phyloP scores from a whole-genome alignment of 2,113 vertebrate species.

The Ardeotis arabs region DNA sequence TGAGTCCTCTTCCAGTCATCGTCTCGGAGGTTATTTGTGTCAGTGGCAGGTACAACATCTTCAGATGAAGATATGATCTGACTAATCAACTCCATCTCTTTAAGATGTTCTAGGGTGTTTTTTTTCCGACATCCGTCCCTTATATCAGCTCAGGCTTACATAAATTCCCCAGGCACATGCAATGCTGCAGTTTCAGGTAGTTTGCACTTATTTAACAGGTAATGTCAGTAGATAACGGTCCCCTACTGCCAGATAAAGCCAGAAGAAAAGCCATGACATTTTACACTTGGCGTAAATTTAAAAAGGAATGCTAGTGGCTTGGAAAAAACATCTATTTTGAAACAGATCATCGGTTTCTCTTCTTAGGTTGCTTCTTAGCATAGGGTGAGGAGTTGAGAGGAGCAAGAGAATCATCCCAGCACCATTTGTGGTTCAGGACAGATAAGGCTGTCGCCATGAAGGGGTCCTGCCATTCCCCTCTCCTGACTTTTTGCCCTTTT shows the following conservation, averaged over 20 bases:
- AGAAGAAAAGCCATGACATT: background rate
- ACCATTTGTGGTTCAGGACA: background rate
- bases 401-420: background rate
- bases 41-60: background rate
- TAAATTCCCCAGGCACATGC: background rate
- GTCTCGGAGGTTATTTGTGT: background rate
- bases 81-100: background rate
- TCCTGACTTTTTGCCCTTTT: background rate
- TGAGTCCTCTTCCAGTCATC: background rate
- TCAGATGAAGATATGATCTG: background rate
- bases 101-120: background rate
- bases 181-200: background rate
- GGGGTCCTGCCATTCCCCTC: background rate
- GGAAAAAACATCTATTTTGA: background rate
- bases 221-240: background rate
- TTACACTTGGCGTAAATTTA: background rate
- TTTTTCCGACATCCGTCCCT: background rate
- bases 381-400: background rate
- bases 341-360: background rate
- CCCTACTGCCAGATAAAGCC: slow-evolving; percentile 1
- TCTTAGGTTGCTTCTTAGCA: background rate
- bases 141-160: background rate
- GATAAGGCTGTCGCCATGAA: background rate
- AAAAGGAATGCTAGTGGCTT: background rate
- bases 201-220: slow-evolving; percentile 47